Evolutionary conservation across 2,113 vertebrate species (phyloP), one percentile per base, ranked within the genome.

Genomic region (Mustela nigripes): DNA sequence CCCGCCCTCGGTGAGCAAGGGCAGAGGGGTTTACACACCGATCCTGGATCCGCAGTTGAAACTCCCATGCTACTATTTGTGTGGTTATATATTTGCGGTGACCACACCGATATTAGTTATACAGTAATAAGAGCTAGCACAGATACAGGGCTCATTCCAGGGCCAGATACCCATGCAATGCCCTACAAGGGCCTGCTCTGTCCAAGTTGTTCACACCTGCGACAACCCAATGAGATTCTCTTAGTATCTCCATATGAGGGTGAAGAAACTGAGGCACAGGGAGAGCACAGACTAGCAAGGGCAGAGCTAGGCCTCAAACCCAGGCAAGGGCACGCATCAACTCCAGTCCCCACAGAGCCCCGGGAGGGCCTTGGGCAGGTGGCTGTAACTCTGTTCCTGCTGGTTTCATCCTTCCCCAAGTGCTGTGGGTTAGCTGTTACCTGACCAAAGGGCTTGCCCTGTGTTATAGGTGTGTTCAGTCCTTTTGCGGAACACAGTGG

Each of bases 281-380:
- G 33, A 28, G 42, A n/a, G 74, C 79, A 15, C 16, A 50, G 1
- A 56, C 15, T 22, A 60, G 71, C 67, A 15, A 42, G 86, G 19
- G 36, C 36, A 36, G 80, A 89, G 78, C 79, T 36, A 39, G 65
- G 63, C 19, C 19, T 16, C 69, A 76, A 73, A 71, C 19, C 24
- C 45, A 50, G 58, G 48, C 9, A 22, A 5, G 21, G 53, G 26
- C 81, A 14, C 0, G 0, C 3, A 1, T 16, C 0, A 8, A 50
- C 73, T 4, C 1, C 9, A 33, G 63, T 28, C 53, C 48, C 39
- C 0, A 5, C 16, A 2, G 2, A 28, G 56, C 4, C 9, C 48
- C 33, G 4, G 11, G 22, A 74, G 39, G 39, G n/a, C 21, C 58
- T 1, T 4, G 39, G 2, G 26, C 45, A 26, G 5, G 0, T 7